Conservation (phyloP, 2,797 vertebrate genomes). For the Smutsia gigantea region DNA sequence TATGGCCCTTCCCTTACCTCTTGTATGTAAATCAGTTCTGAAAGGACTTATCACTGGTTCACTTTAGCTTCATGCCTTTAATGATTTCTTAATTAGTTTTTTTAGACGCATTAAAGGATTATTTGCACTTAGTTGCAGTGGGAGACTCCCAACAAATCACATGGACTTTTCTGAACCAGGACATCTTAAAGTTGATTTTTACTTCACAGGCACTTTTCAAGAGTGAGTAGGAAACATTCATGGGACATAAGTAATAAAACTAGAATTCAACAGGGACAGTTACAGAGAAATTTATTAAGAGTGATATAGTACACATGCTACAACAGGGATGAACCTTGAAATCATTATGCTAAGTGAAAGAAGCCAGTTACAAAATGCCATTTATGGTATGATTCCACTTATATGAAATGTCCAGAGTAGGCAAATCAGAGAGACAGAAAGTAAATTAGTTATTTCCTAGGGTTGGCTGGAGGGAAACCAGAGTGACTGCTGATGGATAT, state of each 20-base stretch:
- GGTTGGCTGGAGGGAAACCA: not conserved
- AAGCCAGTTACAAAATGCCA: not conserved
- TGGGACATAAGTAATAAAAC: not conserved
- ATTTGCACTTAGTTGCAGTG: not conserved
- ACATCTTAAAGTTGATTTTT: not conserved
- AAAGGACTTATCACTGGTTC: not conserved
- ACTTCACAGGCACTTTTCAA: not conserved
- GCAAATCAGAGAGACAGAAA: not conserved
- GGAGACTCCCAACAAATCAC: not conserved
- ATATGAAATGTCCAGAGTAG: not conserved
- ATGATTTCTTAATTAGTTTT: not conserved
- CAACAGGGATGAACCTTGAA: not conserved
- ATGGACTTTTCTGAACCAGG: not conserved
- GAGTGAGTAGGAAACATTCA: not conserved
- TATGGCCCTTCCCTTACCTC: not conserved
- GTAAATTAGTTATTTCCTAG: not conserved
- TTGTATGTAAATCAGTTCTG: not conserved
- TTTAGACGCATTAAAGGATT: not conserved
- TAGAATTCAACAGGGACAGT: not conserved
- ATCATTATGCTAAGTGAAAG: not conserved
- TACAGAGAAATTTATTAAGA: not conserved
- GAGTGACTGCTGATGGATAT: not conserved
- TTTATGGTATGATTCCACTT: not conserved
- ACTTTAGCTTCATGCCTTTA: not conserved
- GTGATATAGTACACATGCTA: not conserved